These are phyloP conservation scores for Galerucella nymphaeae DNA, from an alignment of 2,888 invertebrate genomes.

Conservation along the genomic window DNA sequence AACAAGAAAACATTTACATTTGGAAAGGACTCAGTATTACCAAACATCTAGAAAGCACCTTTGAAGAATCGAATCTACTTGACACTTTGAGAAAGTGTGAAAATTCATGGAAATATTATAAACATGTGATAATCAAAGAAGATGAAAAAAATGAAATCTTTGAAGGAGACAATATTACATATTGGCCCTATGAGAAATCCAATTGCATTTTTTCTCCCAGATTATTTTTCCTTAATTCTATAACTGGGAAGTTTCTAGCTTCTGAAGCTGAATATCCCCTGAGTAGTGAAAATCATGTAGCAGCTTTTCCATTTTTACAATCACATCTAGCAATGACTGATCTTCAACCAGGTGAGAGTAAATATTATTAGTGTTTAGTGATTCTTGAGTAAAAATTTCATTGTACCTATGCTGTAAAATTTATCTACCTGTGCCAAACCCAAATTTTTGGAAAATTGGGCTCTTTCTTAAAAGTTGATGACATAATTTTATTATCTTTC, in stretches of 20 bases:
- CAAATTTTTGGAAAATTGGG: too few species aligned
- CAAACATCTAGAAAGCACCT: background rate
- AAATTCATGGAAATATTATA: slow-evolving; percentile 42
- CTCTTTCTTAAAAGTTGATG: slow-evolving; percentile 2
- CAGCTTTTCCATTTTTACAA: slow-evolving; percentile 53
- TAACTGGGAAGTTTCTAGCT: slow-evolving; percentile 49
- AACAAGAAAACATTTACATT: slow-evolving; percentile 39
- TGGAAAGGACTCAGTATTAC: slow-evolving; percentile 48
- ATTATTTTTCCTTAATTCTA: slow-evolving; percentile 52
- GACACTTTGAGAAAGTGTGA: slow-evolving; percentile 34
- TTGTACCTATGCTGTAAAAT: too few species aligned
- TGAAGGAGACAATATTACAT: slow-evolving; percentile 26
- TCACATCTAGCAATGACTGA: slow-evolving; percentile 50
- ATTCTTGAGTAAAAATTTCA: too few species aligned
- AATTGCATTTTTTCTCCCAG: slow-evolving; percentile 45
- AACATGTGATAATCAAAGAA: slow-evolving; percentile 43
- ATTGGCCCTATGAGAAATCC: slow-evolving; percentile 28
- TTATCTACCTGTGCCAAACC: too few species aligned
- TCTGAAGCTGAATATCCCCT: slow-evolving; percentile 51
- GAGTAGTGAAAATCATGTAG: slow-evolving; percentile 38
- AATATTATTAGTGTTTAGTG: background rate
- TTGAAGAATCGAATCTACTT: slow-evolving; percentile 30
- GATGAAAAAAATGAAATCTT: slow-evolving; percentile 42
- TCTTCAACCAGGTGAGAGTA: slow-evolving; percentile 48
- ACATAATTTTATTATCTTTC: slow-evolving; percentile 26